Evolutionary conservation across 2,888 invertebrate genomes (phyloP), one percentile per base, ranked within the genome.

Genomic region (Cryptocephalus primarius): DNA sequence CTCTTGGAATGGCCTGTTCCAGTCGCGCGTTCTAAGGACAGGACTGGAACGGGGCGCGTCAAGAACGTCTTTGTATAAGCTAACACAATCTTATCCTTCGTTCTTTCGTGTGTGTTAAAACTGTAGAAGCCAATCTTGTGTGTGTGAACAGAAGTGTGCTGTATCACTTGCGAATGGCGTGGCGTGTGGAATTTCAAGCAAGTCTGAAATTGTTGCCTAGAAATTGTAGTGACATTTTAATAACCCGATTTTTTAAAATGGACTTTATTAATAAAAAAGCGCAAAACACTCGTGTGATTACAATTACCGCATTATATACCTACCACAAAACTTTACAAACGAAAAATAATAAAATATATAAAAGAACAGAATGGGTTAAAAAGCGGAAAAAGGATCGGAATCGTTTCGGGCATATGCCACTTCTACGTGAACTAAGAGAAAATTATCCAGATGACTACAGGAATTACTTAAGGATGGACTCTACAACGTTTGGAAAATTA

Each of bases 381-480:
- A 13, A 40, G 3, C 4, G n/a, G 8, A 13, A 40, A 40, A 40
- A 40, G 22, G 40, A 40, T 40, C 40, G 40, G 40, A 40, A 40
- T 40, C 40, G 12, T 10, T 40, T 13, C n/a, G 11, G 40, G 13
- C 40, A 12, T 40, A 40, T 40, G 40, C 40, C 40, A 10, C 11
- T 40, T 40, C 2, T 40, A 13, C 40, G 14, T 10, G 40, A 40
- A 12, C n/a, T 40, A n/a, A 4, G 10, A 40, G n/a, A 40, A 40
- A 40, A 40, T 13, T 40, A 40, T n/a, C 40, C 40, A 13, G 14
- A 40, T 8, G 48, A 48, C 40, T 48, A 40, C 32, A 48, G 40
- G 43, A 48, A 48, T 31, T 48, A 48, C 46, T 43, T 43, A 39
- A 32, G 47, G 43, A 47, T 47, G 43, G 43, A 47, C 33, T 22